Evolutionary conservation across 2,888 invertebrate species (phyloP), one percentile per base, ranked within the genome.

Genomic region (Phaedon cochleariae): DNA sequence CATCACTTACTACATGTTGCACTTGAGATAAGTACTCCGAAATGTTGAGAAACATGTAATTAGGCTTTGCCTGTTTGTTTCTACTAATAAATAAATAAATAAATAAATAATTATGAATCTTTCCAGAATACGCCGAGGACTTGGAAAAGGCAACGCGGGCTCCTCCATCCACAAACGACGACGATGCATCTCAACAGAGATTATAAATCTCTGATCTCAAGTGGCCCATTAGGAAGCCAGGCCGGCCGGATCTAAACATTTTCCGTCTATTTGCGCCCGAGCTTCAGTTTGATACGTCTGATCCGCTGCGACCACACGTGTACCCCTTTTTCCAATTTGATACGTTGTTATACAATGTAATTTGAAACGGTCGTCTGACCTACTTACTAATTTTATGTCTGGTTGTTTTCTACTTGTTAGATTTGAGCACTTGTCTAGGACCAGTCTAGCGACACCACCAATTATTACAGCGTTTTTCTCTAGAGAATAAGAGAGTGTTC

Each of bases 301-400:
- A 15, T 41, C 7, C 41, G n/a, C n/a, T n/a, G n/a, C n/a, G n/a
- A n/a, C n/a, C n/a, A n/a, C n/a, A 57, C 57, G 57, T 57, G 57
- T 57, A 15, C n/a, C 41, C 41, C 41, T n/a, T 41, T 41, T 41
- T 41, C n/a, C 45, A 41, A 45, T 57, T 57, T 57, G 37, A 57
- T 41, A 37, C 57, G 45, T 57, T 57, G 57, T 57, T 15, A n/a
- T 57, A 45, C 37, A 57, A 45, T 46, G 57, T 45, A 26, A 57
- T 45, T 22, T 29, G 22, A 57, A 57, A 37, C 29, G 18, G 15
- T 17, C 15, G 57, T 26, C 57, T 57, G 57, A 29, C 57, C 57
- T 57, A 57, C 21, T 57, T 57, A 57, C 26, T 57, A 17, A 57
- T 15, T 2, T n/a, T 26, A 15, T 22, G 21, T 26, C 31, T 21